Conservation (phyloP, 2,113 vertebrate genomes). For the Carassius gibelio region DNA sequence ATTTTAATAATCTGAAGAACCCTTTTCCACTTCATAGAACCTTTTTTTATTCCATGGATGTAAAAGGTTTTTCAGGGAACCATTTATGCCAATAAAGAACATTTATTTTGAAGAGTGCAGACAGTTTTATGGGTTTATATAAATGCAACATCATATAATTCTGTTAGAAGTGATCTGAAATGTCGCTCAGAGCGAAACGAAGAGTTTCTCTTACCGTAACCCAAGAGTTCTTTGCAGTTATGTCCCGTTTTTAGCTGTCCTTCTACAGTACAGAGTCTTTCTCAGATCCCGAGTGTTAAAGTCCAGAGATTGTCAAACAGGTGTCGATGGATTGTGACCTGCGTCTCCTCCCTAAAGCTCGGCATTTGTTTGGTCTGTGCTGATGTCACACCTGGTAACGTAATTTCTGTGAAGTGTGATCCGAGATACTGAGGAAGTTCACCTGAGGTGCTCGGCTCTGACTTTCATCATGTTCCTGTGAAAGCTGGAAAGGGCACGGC, state of each 20-base stretch:
- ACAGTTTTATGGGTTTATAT: neutral
- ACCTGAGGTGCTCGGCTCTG: neutral
- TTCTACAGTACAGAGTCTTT: slow-evolving; percentile 35
- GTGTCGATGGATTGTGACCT: neutral
- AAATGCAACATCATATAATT: neutral
- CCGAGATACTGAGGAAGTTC: neutral
- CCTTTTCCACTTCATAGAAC: no score
- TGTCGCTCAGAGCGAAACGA: no score
- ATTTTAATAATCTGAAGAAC: no score
- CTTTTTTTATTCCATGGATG: no score
- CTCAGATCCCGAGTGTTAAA: slow-evolving; percentile 16
- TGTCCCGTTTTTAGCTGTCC: neutral
- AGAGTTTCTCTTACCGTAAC: slow-evolving; percentile 34
- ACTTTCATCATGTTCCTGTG: neutral
- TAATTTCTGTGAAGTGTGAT: neutral
- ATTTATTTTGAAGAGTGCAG: no score
- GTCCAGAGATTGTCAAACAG: slow-evolving; percentile 23
- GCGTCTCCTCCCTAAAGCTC: neutral
- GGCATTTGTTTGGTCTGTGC: slow-evolving; percentile 26
- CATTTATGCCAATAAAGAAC: no score
- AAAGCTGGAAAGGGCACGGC: neutral
- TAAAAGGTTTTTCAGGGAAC: no score
- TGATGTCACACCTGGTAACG: slow-evolving; percentile 30
- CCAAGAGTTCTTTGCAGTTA: neutral
- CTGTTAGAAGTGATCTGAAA: neutral